Conservation (phyloP, 2,888 invertebrate species). For the Altica lythri region DNA sequence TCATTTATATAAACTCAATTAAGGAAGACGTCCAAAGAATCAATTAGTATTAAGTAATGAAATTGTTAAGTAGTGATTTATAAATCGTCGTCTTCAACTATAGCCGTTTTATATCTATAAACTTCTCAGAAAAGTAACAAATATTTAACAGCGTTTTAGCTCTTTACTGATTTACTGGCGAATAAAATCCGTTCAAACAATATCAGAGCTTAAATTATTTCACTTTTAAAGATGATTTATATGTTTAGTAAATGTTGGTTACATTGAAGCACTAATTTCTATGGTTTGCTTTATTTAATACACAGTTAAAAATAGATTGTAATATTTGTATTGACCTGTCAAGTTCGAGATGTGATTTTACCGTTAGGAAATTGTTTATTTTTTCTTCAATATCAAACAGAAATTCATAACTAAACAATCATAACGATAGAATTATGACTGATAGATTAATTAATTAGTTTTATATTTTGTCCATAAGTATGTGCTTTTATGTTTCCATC, state of each 20-base stretch:
- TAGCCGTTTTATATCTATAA: not conserved
- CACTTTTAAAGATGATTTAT: constrained; percentile 20
- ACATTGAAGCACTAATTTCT: constrained; percentile 13
- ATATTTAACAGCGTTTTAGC: constrained; percentile 6
- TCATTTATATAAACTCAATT: constrained; percentile 17
- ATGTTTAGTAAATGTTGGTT: constrained; percentile 12
- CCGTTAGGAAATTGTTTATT: constrained; percentile 1
- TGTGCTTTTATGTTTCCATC: no score
- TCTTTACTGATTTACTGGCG: constrained; percentile 17
- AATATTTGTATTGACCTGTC: constrained; percentile 1
- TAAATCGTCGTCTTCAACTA: constrained; percentile 3
- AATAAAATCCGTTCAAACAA: constrained; percentile 15
- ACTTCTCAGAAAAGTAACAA: constrained; percentile 7
- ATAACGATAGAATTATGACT: no score
- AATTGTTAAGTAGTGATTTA: constrained; percentile 13
- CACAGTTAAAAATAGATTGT: not conserved
- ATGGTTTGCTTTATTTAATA: not conserved
- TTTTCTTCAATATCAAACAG: no score
- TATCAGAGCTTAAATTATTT: constrained; percentile 17
- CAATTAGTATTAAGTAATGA: constrained; percentile 10
- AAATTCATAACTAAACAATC: no score
- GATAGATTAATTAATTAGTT: no score
- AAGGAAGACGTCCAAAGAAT: not conserved
- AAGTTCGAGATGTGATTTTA: constrained; percentile 1
- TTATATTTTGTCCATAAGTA: no score